These are phyloP conservation scores for Cinara cedri DNA, from an alignment of 2,888 invertebrate species.

Conservation along the genomic window DNA sequence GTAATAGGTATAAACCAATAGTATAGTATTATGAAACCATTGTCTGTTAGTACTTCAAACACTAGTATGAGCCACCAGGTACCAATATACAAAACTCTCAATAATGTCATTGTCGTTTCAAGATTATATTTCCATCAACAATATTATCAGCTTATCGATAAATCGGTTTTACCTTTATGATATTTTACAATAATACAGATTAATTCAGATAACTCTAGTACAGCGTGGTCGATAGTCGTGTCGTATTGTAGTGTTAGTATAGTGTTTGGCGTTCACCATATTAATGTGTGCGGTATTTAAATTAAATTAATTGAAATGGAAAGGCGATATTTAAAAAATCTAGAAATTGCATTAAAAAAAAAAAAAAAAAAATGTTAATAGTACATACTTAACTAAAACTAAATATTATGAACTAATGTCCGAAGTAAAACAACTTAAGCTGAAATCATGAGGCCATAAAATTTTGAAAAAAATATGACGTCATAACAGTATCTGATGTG, in stretches of 20 bases:
- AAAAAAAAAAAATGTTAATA: background rate
- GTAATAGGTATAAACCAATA: background rate
- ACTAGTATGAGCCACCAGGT: background rate
- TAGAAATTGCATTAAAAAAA: too few relatives aligned
- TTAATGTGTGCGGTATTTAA: background rate
- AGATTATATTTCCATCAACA: background rate
- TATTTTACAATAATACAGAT: background rate
- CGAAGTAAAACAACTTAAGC: background rate
- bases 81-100: background rate
- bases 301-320: background rate
- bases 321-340: background rate
- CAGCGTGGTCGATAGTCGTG: too few relatives aligned
- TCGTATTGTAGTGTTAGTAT: background rate
- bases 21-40: background rate
- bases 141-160: background rate
- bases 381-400: background rate
- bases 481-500: background rate
- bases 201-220: background rate
- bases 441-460: background rate
- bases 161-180: background rate
- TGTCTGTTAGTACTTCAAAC: background rate
- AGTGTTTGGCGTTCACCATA: too few relatives aligned
- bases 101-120: background rate
- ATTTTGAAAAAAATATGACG: background rate
- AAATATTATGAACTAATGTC: conserved; percentile 4